phyloP scores from a whole-genome alignment of 2,888 invertebrate species.

The Amphiduros pacificus region DNA sequence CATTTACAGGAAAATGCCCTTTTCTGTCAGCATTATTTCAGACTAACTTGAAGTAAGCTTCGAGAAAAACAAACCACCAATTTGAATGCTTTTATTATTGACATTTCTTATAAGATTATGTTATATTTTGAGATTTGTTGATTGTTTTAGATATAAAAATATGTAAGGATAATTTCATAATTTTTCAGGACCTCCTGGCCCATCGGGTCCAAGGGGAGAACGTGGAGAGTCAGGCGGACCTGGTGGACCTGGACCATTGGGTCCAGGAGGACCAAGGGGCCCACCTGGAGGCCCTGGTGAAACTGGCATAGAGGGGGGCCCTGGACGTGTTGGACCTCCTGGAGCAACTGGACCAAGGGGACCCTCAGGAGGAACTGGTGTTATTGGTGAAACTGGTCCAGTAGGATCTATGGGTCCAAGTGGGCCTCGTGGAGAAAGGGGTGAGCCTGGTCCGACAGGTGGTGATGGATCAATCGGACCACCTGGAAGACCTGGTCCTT shows the following conservation, averaged over 20 bases:
- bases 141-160: background rate
- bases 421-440: constrained; percentile 61
- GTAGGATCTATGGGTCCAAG: constrained; percentile 12
- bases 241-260: constrained; percentile 21
- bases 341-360: constrained; percentile 34
- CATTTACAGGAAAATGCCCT: too few relatives aligned
- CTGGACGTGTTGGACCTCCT: constrained; percentile 2
- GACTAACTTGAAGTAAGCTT: too few relatives aligned
- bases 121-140: background rate
- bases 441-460: constrained; percentile 60
- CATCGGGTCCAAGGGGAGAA: background rate
- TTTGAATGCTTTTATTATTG: too few relatives aligned
- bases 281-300: constrained; percentile 21
- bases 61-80: background rate
- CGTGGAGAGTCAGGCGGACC: background rate
- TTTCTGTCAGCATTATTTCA: background rate
- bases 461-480: constrained; percentile 3
- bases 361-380: constrained; percentile 4
- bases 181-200: background rate
- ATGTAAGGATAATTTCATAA: background rate
- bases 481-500: background rate
- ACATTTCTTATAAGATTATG: background rate
- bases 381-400: constrained; percentile 20
- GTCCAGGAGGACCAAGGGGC: constrained; percentile 24
- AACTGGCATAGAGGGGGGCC: constrained; percentile 15